phyloP scores from a whole-genome alignment of 2,888 invertebrate species.

The Diarsia mendica region DNA sequence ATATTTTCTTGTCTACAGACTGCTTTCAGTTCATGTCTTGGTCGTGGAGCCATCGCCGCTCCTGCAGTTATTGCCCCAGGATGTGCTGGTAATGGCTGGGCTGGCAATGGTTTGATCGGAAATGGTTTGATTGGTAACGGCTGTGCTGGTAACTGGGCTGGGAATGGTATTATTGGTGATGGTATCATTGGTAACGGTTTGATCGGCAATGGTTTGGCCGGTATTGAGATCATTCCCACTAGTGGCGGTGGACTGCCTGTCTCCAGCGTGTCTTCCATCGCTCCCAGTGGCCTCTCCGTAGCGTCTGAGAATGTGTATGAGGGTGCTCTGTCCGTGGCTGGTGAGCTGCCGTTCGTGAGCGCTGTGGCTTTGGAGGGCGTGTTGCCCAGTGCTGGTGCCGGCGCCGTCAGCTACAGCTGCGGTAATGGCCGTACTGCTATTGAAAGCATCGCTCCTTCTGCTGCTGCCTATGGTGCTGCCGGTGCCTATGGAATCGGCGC shows the following conservation, averaged over 20 bases:
- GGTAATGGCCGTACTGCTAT: background rate
- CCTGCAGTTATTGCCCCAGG: background rate
- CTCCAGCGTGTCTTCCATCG: conserved; percentile 9
- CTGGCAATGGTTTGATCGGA: background rate
- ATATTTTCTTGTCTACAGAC: background rate
- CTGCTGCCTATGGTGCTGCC: background rate
- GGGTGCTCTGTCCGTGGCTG: conserved; percentile 72
- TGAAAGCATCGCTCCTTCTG: background rate
- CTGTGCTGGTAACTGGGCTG: background rate
- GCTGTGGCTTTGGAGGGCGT: background rate
- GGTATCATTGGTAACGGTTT: conserved; percentile 1
- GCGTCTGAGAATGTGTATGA: conserved; percentile 20
- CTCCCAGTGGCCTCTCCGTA: conserved; percentile 17
- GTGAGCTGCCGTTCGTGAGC: conserved; percentile 72
- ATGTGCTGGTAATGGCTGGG: background rate
- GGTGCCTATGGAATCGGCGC: background rate
- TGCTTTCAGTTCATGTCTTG: background rate
- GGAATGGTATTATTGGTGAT: conserved; percentile 1
- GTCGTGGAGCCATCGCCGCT: background rate
- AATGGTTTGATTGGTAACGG: background rate
- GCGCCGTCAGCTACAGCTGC: background rate
- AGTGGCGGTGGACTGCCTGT: conserved; percentile 16
- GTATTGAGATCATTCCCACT: conserved; percentile 13
- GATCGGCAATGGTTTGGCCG: background rate
- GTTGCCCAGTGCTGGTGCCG: background rate